phyloP scores from a whole-genome alignment of 2,113 vertebrate species.

The Phasianus colchicus region DNA sequence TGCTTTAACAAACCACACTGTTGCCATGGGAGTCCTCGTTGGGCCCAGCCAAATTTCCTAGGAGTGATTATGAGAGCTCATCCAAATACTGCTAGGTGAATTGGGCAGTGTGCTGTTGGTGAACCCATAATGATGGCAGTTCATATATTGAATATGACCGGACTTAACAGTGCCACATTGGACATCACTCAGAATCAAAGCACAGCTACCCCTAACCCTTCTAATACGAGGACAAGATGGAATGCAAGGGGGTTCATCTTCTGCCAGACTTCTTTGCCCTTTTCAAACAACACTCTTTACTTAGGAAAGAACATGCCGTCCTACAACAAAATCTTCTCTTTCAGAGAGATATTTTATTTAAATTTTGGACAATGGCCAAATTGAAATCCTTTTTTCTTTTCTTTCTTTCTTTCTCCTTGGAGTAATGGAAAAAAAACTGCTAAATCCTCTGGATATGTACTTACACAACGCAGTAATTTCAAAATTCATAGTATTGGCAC shows the following conservation, averaged over 20 bases:
- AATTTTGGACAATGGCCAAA: neutral
- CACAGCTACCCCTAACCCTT: neutral
- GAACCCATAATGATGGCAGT: neutral
- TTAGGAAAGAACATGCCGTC: neutral
- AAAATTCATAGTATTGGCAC: neutral
- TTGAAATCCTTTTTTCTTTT: neutral
- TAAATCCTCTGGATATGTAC: neutral
- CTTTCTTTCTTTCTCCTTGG: neutral
- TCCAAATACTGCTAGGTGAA: neutral
- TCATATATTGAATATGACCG: neutral
- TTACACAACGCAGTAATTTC: constrained; percentile 16
- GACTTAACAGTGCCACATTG: neutral
- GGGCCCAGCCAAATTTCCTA: neutral
- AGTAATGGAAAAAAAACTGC: neutral
- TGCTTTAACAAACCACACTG: neutral
- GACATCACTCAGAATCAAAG: neutral
- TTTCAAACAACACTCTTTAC: neutral
- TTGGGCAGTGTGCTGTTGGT: neutral
- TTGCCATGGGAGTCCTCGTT: no score
- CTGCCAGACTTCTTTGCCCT: neutral
- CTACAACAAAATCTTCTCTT: neutral
- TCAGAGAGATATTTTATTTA: accelerated
- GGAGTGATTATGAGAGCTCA: neutral
- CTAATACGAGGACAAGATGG: neutral
- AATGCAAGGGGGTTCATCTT: neutral